phyloP scores from a whole-genome alignment of 2,113 vertebrate species.

The Cranoglanis bouderius region DNA sequence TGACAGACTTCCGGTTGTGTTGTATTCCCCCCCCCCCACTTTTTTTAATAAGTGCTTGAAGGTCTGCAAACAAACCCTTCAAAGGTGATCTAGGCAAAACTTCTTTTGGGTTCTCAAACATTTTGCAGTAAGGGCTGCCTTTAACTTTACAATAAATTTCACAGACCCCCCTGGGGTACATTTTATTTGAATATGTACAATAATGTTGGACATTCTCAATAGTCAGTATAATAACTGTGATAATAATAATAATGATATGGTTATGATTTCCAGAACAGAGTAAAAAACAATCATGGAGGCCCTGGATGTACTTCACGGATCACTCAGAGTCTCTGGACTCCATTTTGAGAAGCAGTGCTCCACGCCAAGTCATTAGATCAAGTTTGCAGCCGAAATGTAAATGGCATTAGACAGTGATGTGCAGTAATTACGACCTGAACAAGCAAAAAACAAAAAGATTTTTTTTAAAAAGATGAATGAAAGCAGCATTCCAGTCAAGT shows the following conservation, averaged over 20 bases:
- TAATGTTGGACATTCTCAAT: too few relatives aligned
- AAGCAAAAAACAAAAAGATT: not conserved
- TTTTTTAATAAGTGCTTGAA: too few relatives aligned
- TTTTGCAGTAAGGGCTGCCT: not conserved
- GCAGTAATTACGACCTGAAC: not conserved
- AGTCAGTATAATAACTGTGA: too few relatives aligned
- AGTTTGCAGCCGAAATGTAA: not conserved
- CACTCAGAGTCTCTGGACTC: not conserved
- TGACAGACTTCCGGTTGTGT: not conserved
- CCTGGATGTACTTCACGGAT: not conserved
- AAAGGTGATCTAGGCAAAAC: not conserved
- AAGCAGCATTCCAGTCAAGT: not conserved
- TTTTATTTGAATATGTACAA: too few relatives aligned
- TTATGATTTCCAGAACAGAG: not conserved
- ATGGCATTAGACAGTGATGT: not conserved
- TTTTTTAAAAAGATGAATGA: not conserved
- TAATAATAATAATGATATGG: not conserved
- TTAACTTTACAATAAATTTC: not conserved
- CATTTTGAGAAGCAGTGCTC: not conserved
- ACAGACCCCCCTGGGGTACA: too few relatives aligned
- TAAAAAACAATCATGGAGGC: not conserved
- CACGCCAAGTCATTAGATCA: not conserved
- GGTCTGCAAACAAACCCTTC: not conserved
- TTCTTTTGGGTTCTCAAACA: not conserved
- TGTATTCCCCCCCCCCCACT: too few relatives aligned